A percentile compares a stretch with the other conserved stretches of the same genome.
phyloP scores from a whole-genome alignment of 2,888 invertebrate genomes.

The Quadriops clusia region DNA sequence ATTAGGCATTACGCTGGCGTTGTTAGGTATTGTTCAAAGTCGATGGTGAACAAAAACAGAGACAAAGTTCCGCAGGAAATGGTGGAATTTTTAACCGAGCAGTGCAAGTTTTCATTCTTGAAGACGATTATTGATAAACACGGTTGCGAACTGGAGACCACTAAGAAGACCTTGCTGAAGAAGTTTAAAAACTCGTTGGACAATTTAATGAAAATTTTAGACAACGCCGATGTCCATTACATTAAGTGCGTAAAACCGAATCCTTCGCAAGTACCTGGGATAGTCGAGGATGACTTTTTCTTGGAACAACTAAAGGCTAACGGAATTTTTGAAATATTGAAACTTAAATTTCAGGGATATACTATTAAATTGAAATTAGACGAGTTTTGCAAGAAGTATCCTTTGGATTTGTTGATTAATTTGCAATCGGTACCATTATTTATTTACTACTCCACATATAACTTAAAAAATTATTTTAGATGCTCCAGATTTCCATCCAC shows the following conservation, averaged over 20 bases:
- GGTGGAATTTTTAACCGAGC: constrained; percentile 18
- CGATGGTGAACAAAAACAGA: constrained; percentile 32
- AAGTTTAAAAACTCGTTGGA: constrained; percentile 33
- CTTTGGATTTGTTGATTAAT: constrained; percentile 7
- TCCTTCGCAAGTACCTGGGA: constrained; percentile 15
- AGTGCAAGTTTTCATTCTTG: constrained; percentile 17
- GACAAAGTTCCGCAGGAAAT: constrained; percentile 31
- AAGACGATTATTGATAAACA: constrained; percentile 13
- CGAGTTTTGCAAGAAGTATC: constrained; percentile 10
- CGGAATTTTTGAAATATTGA: constrained; percentile 22
- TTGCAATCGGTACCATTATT: constrained; percentile 11
- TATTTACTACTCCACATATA: no score
- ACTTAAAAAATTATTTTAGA: no score
- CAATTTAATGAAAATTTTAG: constrained; percentile 28
- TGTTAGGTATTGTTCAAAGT: constrained; percentile 29
- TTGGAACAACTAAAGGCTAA: constrained; percentile 18
- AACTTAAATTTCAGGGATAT: constrained; percentile 20
- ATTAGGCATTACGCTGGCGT: constrained; percentile 31
- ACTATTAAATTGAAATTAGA: constrained; percentile 15
- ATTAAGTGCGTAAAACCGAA: constrained; percentile 34
- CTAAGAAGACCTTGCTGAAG: constrained; percentile 25
- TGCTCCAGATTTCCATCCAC: constrained; percentile 12
- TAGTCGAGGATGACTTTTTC: constrained; percentile 19
- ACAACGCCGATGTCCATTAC: constrained; percentile 32
- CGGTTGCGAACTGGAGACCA: constrained; percentile 5